These are phyloP conservation scores for Apamea sordens DNA, from an alignment of 2,888 invertebrate genomes.

Conservation along the genomic window DNA sequence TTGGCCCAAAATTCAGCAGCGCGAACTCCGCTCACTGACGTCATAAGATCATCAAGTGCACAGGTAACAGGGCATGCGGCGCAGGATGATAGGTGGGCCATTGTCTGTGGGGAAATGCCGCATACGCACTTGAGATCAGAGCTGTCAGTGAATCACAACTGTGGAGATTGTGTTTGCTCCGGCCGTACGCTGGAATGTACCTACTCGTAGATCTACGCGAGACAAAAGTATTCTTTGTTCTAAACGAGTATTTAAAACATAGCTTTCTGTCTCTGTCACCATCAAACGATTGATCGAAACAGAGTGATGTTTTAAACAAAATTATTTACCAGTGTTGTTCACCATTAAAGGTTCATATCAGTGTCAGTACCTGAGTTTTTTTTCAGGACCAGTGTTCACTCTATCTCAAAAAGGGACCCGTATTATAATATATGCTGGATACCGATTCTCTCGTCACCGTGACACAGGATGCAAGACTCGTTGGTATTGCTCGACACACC, in stretches of 20 bases:
- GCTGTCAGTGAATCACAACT: too few relatives aligned
- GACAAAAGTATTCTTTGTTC: neutral
- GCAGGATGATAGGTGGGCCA: too few relatives aligned
- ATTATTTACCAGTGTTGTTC: neutral
- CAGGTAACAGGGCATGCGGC: too few relatives aligned
- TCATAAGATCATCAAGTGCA: too few relatives aligned
- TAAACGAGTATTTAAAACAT: neutral
- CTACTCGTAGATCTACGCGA: neutral
- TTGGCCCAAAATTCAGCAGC: too few relatives aligned
- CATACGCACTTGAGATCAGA: too few relatives aligned
- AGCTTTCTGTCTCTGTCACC: neutral
- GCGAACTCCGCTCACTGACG: too few relatives aligned
- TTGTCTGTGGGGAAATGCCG: too few relatives aligned
- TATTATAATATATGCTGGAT: conserved; percentile 30
- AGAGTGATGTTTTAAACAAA: neutral
- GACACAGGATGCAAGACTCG: conserved; percentile 66
- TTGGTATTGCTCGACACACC: conserved; percentile 74
- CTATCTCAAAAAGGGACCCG: conserved; percentile 22
- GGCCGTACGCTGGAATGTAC: neutral
- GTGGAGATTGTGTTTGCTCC: too few relatives aligned
- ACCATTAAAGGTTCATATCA: neutral
- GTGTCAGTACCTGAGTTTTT: neutral
- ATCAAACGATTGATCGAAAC: neutral
- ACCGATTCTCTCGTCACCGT: conserved; percentile 33
- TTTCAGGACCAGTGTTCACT: conserved; percentile 8